phyloP scores from a whole-genome alignment of 23 tunicate species.

The Phallusia fumigata region DNA sequence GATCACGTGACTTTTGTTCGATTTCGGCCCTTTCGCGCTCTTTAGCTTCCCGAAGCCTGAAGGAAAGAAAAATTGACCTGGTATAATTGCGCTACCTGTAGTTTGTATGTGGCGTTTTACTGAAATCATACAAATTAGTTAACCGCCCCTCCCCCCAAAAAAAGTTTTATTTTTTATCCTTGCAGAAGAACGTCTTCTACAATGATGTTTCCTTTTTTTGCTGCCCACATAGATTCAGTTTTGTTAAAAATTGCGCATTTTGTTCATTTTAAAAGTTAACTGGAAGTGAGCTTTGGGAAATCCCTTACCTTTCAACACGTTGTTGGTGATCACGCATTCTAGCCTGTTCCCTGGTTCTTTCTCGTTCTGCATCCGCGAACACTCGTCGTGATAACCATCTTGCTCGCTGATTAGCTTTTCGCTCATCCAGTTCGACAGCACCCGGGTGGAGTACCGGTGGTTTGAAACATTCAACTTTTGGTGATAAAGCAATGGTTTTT shows the following conservation, averaged over 20 bases:
- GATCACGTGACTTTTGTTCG: conserved; percentile 68
- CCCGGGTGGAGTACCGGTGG: conserved; percentile 74
- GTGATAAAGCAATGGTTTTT: too few species aligned
- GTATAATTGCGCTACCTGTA: neutral
- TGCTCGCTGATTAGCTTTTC: conserved; percentile 48
- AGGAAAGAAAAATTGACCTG: neutral
- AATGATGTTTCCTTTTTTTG: too few species aligned
- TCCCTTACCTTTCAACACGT: conserved; percentile 46
- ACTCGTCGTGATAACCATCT: conserved; percentile 80
- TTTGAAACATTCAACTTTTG: neutral
- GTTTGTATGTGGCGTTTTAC: neutral
- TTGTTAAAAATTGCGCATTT: too few species aligned
- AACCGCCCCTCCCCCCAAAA: too few species aligned
- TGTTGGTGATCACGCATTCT: conserved; percentile 51
- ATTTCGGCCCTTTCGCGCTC: conserved; percentile 45
- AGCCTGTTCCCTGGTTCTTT: conserved; percentile 51
- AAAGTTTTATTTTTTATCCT: too few species aligned
- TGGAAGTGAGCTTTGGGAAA: neutral
- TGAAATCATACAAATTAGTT: too few species aligned
- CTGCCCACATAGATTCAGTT: too few species aligned
- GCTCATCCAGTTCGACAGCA: conserved; percentile 49
- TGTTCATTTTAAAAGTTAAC: neutral
- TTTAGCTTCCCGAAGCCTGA: conserved; percentile 62
- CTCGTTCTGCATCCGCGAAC: conserved; percentile 82
- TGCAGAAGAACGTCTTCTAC: too few species aligned